Evolutionary conservation across 2,797 vertebrate species (phyloP).

Genomic region (Schizopygopsis malacanthus): DNA sequence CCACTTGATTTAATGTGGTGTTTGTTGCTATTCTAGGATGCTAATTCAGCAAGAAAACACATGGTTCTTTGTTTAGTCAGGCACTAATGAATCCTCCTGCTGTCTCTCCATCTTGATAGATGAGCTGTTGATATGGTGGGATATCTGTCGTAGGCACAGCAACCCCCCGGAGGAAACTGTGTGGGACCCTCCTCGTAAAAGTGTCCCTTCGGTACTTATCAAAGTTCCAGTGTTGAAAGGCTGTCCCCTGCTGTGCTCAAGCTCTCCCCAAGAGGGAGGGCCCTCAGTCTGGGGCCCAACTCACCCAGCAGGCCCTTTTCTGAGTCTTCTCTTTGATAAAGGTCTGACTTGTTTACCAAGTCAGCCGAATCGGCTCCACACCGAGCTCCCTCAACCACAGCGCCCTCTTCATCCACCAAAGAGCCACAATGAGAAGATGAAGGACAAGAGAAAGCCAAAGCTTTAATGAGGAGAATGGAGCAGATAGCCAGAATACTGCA

Average conservation of each 20-base stretch:
- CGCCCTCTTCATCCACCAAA: conserved; percentile 31
- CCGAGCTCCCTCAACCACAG: conserved; percentile 42
- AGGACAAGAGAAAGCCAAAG: conserved; percentile 36
- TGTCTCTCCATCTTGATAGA: conserved; percentile 31
- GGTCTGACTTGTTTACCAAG: conserved; percentile 35
- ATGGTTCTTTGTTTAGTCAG: conserved; percentile 14
- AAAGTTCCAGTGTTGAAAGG: conserved; percentile 25
- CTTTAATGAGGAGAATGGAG: conserved; percentile 25
- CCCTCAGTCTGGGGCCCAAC: conserved; percentile 30
- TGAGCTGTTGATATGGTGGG: conserved; percentile 12
- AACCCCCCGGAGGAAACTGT: background rate
- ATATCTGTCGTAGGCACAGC: conserved; percentile 28
- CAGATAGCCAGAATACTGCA: conserved; percentile 13
- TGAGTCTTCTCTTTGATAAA: conserved; percentile 24
- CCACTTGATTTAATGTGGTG: background rate
- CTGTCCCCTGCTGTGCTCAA: conserved; percentile 35
- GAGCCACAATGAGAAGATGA: conserved; percentile 1
- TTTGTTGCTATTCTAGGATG: conserved; percentile 19
- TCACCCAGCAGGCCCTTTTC: conserved; percentile 14
- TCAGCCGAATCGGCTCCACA: conserved; percentile 21
- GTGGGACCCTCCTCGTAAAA: conserved; percentile 15
- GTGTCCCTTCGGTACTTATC: conserved; percentile 25
- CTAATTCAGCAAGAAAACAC: conserved; percentile 22
- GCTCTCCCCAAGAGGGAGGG: background rate
- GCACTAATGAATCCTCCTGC: conserved; percentile 48